phyloP scores from a whole-genome alignment of 2,888 invertebrate species.

The Sphaeridia pumilis region DNA sequence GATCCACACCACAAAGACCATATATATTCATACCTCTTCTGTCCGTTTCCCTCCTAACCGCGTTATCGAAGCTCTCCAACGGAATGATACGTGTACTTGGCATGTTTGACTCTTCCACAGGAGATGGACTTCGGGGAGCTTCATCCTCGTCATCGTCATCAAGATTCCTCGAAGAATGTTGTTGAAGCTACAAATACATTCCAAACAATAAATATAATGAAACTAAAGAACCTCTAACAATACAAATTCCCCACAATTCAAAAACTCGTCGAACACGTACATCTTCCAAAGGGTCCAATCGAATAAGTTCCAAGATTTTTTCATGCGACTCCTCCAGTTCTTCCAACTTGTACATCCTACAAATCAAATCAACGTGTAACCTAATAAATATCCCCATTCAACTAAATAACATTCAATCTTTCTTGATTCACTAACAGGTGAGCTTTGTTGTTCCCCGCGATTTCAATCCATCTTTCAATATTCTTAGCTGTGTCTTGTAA shows the following conservation, averaged over 20 bases:
- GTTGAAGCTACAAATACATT: constrained; percentile 4
- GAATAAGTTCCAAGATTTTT: constrained; percentile 31
- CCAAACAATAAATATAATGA: background rate
- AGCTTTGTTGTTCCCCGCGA: constrained; percentile 27
- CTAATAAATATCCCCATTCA: too few species aligned
- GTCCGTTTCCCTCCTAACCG: background rate
- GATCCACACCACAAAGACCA: background rate
- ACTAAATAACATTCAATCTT: too few species aligned
- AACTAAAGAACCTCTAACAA: too few species aligned
- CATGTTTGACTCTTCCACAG: constrained; percentile 8
- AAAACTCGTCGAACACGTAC: too few species aligned
- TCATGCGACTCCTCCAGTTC: constrained; percentile 25
- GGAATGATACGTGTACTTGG: constrained; percentile 12
- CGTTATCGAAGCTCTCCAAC: background rate
- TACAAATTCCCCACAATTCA: too few species aligned
- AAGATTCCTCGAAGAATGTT: constrained; percentile 10
- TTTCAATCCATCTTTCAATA: constrained; percentile 27
- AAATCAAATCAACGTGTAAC: too few species aligned
- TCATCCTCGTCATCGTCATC: constrained; percentile 18
- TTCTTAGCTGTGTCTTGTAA: constrained; percentile 27
- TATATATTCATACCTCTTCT: too few species aligned
- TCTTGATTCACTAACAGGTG: constrained; percentile 34
- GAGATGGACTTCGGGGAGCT: constrained; percentile 29
- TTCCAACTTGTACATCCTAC: constrained; percentile 28
- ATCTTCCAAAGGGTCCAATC: constrained; percentile 26